Evolutionary conservation across 23 tunicate genomes (phyloP), one percentile per base, ranked within the genome.

Genomic region (Trididemnum nubilum): DNA sequence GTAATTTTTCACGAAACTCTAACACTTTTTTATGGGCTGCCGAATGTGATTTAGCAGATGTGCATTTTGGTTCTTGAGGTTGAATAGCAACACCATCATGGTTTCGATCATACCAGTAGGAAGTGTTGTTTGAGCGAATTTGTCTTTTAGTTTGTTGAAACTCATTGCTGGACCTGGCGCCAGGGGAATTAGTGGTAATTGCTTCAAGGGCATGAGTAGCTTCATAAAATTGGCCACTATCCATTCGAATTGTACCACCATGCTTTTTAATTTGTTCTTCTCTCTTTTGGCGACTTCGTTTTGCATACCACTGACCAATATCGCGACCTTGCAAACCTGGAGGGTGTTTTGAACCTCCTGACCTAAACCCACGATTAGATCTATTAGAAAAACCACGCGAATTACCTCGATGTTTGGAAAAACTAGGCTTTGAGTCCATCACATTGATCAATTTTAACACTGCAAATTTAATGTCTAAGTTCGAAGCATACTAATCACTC

Each of bases 241-340:
- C 57, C 96, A 90, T 90, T 58, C 77, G 86, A 19, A 90, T 83
- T 0, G 37, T 64, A 60, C 82, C 82, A 64, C 72, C 85, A 76
- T 76, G 82, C 7, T 82, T 38, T 64, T 85, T 85, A 38, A 79
- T 82, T 25, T 34, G 38, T 4, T 75, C 71, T 32, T 65, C 49
- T 67, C 65, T 81, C 2, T 39, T 85, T 31, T 76, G 32, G 58
- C 65, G 79, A 0, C 87, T 83, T 81, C 69, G 59, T 0, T 51
- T 33, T 7, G 90, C 90, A 82, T 85, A 85, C 79, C 78, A 91
- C 76, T 85, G 29, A 21, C 97, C 97, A 39, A 91, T 91, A 15
- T 85, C 90, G 3, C 87, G 79, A 9, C 97, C 97, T 51, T 29
- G 26, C 0, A 85, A 36, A 36, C 84, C 90, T 66, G 77, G 54